Conservation (phyloP, 2,888 invertebrate genomes). For the Pelosia muscerda region DNA sequence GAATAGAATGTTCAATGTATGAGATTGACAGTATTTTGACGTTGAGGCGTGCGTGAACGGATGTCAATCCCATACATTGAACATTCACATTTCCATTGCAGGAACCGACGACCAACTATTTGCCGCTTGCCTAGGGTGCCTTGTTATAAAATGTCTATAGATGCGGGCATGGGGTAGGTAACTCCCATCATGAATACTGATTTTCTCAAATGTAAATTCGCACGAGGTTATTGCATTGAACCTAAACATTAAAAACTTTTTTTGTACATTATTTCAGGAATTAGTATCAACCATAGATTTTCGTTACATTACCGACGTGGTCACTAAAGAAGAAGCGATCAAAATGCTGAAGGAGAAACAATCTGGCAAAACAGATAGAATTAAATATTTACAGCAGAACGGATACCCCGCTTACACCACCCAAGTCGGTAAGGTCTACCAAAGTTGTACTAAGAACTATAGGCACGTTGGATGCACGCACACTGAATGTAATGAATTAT, state of each 20-base stretch:
- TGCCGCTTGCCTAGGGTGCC: too few species aligned
- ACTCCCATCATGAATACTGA: background rate
- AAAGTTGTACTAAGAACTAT: too few species aligned
- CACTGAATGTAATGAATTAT: too few species aligned
- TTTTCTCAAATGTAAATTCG: background rate
- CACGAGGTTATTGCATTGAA: background rate
- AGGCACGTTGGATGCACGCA: too few species aligned
- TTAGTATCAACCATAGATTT: conserved; percentile 96
- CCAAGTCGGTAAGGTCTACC: conserved; percentile 88
- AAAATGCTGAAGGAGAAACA: conserved; percentile 88
- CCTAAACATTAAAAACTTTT: background rate
- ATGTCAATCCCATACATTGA: too few species aligned
- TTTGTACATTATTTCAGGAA: conserved; percentile 70
- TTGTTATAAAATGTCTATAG: too few species aligned
- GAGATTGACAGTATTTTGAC: too few species aligned
- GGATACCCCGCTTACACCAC: conserved; percentile 96
- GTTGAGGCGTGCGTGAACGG: too few species aligned
- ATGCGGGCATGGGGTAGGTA: too few species aligned
- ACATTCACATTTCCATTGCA: too few species aligned
- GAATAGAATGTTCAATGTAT: too few species aligned
- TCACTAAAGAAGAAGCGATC: conserved; percentile 94
- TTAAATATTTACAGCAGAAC: conserved; percentile 86
- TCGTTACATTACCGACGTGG: conserved; percentile 92
- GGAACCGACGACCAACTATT: too few species aligned
- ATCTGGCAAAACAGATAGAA: conserved; percentile 87